These are phyloP conservation scores for Sturnira hondurensis DNA, from an alignment of 2,113 vertebrate genomes.

Conservation along the genomic window DNA sequence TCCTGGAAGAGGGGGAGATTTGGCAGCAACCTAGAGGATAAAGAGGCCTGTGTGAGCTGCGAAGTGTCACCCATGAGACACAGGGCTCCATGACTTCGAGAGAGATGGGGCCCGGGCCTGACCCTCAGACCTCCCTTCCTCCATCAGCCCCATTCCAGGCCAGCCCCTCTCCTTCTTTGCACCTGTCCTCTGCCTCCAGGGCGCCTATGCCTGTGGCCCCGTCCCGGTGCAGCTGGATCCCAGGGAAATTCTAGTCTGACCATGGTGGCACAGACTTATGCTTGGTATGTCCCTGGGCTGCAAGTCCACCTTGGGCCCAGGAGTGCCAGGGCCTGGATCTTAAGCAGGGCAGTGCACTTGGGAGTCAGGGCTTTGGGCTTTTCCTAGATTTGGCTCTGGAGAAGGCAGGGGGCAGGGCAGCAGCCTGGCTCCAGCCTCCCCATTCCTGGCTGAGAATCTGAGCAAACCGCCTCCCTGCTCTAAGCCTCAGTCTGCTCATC, in stretches of 20 bases:
- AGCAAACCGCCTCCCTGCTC: not conserved
- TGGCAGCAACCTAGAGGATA: not conserved
- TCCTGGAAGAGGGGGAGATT: not conserved
- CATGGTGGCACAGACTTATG: not conserved
- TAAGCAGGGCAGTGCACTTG: not conserved
- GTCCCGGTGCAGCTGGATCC: not conserved
- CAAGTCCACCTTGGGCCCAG: not conserved
- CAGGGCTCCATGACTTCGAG: not conserved
- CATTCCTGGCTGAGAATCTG: not conserved
- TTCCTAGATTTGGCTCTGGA: not conserved
- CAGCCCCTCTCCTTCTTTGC: not conserved
- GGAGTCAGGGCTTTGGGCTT: not conserved
- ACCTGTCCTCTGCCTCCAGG: not conserved
- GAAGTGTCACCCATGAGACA: not conserved
- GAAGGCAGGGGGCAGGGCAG: not conserved
- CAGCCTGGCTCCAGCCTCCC: not conserved
- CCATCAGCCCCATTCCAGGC: not conserved
- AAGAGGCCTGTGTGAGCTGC: not conserved
- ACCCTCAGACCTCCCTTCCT: too few relatives aligned
- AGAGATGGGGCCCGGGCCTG: not conserved
- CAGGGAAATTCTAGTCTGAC: not conserved
- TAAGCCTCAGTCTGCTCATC: not conserved
- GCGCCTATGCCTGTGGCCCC: not conserved
- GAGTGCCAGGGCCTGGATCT: not conserved
- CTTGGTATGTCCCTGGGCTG: not conserved